Evolutionary conservation across 2,113 vertebrate genomes (phyloP), one percentile per base, ranked within the genome.

Genomic region (Halichoerus grypus): DNA sequence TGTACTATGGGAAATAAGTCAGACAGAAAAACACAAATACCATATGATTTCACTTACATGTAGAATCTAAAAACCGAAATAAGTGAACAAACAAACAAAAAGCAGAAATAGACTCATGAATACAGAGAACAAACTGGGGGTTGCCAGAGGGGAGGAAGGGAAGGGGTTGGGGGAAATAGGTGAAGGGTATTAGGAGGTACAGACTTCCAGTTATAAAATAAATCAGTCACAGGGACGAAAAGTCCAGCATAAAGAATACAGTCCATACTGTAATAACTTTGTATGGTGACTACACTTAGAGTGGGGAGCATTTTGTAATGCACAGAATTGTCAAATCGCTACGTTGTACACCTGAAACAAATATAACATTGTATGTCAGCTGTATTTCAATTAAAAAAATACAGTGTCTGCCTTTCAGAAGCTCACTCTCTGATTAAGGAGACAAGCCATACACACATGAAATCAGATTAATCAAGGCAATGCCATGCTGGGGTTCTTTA

Each of bases 381-480:
- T 42, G 13, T 74, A 42, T 74, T 74, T 74, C 36, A 74, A 36
- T 22, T 39, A 5, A 22, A 71, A 90, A 82, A 94, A 46, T n/a
- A 72, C 5, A 7, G 19, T 36, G 7, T 57, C 72, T 94, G 67
- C 53, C 49, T 87, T 95, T 65, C n/a, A 51, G 42, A 93, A 91
- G 16, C 24, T 83, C 71, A 69, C 12, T 24, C 22, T 69, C 72
- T 83, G 15, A 82, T 71, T 91, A 83, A 93, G 18, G 36, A 79
- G n/a, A 63, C 36, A 77, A 42, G 26, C 16, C 71, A 95, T n/a
- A 77, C 13, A 79, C 31, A 72, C 51, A 21, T 12, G 12, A 83
- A 77, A 88, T 94, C 53, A 86, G 19, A 86, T 46, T 10, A 71
- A 88, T 92, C 82, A 87, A 95, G 81, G 61, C 42, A 71, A 71